Conservation (phyloP, 2,888 invertebrate species). For the Ormyrus nitidulus region DNA sequence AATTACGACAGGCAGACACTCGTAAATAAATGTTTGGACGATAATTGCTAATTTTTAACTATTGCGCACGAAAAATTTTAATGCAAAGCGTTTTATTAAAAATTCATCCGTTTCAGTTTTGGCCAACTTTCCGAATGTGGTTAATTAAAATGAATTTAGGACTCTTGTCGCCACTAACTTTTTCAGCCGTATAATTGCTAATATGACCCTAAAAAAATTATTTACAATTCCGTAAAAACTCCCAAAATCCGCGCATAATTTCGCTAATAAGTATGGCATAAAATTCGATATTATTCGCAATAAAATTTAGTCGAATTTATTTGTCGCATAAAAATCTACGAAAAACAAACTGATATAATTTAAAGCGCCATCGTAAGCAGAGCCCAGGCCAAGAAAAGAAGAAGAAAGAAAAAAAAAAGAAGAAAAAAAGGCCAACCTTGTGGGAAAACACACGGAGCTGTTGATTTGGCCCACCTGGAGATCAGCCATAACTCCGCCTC, state of each 20-base stretch:
- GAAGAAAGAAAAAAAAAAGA: neutral
- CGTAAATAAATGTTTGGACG: no score
- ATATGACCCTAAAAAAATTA: conserved; percentile 25
- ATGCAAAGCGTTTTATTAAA: no score
- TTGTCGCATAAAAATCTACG: conserved; percentile 45
- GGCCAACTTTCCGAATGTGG: neutral
- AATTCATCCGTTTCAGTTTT: neutral
- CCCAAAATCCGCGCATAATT: conserved; percentile 8
- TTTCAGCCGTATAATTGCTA: conserved; percentile 12
- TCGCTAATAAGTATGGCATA: conserved; percentile 32
- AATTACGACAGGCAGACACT: no score
- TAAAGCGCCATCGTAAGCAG: conserved; percentile 36
- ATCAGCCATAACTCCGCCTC: conserved; percentile 39
- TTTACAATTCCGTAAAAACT: conserved; percentile 28
- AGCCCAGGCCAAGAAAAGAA: neutral
- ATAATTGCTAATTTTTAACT: no score
- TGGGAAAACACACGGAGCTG: conserved; percentile 45
- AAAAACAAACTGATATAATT: conserved; percentile 54
- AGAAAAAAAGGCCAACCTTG: conserved; percentile 21
- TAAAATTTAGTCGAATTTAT: conserved; percentile 42
- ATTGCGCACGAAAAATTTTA: neutral
- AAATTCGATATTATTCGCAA: conserved; percentile 35
- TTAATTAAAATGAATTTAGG: conserved; percentile 41
- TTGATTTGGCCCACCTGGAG: conserved; percentile 53
- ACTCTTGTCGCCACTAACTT: conserved; percentile 20